Base-by-base conservation (phyloP, 2,888 invertebrate species). In the Lamproptera curius region DNA sequence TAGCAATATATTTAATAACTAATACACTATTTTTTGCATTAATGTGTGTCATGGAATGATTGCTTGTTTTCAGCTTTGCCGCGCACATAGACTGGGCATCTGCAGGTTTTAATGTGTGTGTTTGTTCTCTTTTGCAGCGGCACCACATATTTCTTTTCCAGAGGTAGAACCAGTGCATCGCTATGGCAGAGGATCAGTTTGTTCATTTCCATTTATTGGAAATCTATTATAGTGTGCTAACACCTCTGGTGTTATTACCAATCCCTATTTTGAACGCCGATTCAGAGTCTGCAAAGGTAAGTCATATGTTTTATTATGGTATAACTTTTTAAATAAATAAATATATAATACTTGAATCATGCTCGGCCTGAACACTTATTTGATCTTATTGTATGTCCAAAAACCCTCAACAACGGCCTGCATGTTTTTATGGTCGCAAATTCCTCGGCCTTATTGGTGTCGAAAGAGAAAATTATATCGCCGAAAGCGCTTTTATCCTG, bases 131-230 rank as follows among this genome's bases (percentile, higher is more conserved):
- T 55, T 83, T 83, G 40, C 77, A 87, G 86, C 38, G 76, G 77
- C 31, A 85, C 81, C 9, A 83, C 84, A 43, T 86, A 86, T 61
- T 87, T 78, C 61, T 86, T 86, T 65, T 77, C 82, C 49, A 78
- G 71, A 58, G 67, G 67, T 51, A 73, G 78, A 26, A 70, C 81
- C 0, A 75, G 69, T 42, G 83, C 87, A 1, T 67, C 87, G 17
- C 14, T 79, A 55, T 57, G 73, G 46, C 84, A 83, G 52, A 62
- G 87, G 53, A 50, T 86, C 23, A 65, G 62, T 5, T 57, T 88
- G 28, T 92, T 92, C 65, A 59, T 92, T 3, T 72, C 83, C 26
- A 88, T 93, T 52, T 95, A 95, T 68, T 95, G 95, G 95, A 92
- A 91, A 66, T 91, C 93, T 1, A 61, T 94, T 0, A 86, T 95